Evolutionary conservation across 2,113 vertebrate genomes (phyloP).

Genomic region (Phycodurus eques): DNA sequence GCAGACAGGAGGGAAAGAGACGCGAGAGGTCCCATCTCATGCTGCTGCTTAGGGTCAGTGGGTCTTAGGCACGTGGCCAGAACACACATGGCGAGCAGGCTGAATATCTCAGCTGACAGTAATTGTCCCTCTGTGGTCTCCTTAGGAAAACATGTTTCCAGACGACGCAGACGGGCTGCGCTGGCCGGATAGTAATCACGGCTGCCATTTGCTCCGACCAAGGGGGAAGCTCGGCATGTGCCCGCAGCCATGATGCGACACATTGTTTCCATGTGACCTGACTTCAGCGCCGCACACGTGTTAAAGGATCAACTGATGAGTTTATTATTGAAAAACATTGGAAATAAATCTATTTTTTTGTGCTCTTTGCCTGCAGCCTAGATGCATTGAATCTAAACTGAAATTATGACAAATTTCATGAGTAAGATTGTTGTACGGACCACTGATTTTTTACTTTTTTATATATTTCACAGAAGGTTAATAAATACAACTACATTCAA

Average conservation of each 20-base stretch:
- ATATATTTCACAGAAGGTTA: neutral
- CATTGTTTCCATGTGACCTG: constrained; percentile 53
- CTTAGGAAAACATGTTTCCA: constrained; percentile 68
- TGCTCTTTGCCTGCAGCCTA: neutral
- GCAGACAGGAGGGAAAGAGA: constrained; percentile 7
- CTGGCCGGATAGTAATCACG: constrained; percentile 65
- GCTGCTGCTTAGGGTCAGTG: constrained; percentile 63
- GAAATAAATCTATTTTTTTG: neutral
- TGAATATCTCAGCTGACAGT: constrained; percentile 66
- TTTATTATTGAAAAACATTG: constrained; percentile 25
- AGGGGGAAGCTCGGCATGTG: constrained; percentile 44
- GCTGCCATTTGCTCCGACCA: constrained; percentile 62
- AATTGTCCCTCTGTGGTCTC: constrained; percentile 67
- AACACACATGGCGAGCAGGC: constrained; percentile 67
- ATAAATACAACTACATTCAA: neutral
- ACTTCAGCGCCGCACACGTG: constrained; percentile 30
- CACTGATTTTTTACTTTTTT: neutral
- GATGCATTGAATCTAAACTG: neutral
- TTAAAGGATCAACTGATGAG: constrained; percentile 19
- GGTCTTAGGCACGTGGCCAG: constrained; percentile 65
- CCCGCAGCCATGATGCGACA: constrained; percentile 50
- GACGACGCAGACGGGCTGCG: constrained; percentile 55
- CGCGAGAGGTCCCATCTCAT: constrained; percentile 55
- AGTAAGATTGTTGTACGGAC: neutral
- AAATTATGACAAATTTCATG: neutral